Conservation (phyloP, 2,797 vertebrate species). For the Halcyon leucocephala region DNA sequence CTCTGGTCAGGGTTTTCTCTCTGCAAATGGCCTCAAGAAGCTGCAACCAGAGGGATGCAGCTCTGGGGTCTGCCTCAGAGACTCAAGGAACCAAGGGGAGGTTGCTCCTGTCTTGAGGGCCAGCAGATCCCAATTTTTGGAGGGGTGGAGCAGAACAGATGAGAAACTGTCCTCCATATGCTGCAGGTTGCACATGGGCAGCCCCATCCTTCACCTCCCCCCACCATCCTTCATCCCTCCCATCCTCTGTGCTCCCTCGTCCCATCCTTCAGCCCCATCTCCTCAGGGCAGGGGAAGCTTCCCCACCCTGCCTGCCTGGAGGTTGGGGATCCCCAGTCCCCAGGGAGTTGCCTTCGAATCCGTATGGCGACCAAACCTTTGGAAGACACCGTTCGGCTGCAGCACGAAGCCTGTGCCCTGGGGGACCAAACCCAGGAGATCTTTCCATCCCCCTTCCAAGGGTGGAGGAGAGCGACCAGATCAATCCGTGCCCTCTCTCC, state of each 20-base stretch:
- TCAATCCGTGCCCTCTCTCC: not conserved
- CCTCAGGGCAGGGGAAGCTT: not conserved
- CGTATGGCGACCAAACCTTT: not conserved
- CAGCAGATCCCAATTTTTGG: not conserved
- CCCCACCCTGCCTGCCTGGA: accelerated
- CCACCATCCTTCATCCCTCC: not conserved
- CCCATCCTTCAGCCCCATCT: not conserved
- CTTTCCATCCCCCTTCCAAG: not conserved
- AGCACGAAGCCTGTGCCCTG: not conserved
- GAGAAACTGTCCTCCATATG: not conserved
- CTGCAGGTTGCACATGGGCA: not conserved
- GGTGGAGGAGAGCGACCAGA: not conserved
- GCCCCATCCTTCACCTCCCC: not conserved
- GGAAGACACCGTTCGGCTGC: not conserved
- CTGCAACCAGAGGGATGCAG: not conserved
- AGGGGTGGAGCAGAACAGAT: not conserved
- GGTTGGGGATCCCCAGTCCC: not conserved
- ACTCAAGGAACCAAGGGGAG: not conserved
- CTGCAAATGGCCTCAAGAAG: not conserved
- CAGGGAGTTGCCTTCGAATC: accelerated
- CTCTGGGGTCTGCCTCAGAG: accelerated
- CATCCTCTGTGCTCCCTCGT: not conserved
- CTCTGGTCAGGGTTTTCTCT: not conserved
- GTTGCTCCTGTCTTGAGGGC: not conserved
- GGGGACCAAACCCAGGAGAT: not conserved